Evolutionary conservation across 1,140 invertebrate genomes (phyloP).

Genomic region (Heliconius hermathena): DNA sequence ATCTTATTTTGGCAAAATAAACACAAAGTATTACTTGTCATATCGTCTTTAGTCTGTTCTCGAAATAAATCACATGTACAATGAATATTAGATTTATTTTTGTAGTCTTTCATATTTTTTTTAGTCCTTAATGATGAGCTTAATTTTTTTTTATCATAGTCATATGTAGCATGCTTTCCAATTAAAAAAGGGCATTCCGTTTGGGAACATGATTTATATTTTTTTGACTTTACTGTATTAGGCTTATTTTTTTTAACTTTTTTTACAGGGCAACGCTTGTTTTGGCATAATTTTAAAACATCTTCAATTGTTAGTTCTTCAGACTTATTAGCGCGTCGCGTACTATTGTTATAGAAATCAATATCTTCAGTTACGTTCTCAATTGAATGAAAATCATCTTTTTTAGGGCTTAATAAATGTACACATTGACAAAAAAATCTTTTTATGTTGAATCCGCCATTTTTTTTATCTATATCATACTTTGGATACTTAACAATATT

Average conservation of each 20-base stretch:
- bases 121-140: neutral
- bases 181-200: neutral
- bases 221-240: neutral
- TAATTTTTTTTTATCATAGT: neutral
- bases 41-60: neutral
- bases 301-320: neutral
- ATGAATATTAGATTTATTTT: neutral
- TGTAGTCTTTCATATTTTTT: neutral
- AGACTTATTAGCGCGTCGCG: neutral
- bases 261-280: neutral
- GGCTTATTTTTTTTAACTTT: neutral
- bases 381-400: neutral
- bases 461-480: neutral
- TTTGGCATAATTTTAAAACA: neutral
- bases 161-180: neutral
- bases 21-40: conserved; percentile 1
- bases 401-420: conserved; percentile 18
- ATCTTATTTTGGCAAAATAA: conserved; percentile 17
- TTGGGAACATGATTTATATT: neutral
- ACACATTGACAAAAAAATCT: conserved; percentile 30
- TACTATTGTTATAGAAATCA: neutral
- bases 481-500: conserved; percentile 11
- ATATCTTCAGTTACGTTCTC: neutral
- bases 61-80: neutral
- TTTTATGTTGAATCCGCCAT: conserved; percentile 15